Evolutionary conservation across 2,888 invertebrate species (phyloP).

Genomic region (Tetropium fuscum): DNA sequence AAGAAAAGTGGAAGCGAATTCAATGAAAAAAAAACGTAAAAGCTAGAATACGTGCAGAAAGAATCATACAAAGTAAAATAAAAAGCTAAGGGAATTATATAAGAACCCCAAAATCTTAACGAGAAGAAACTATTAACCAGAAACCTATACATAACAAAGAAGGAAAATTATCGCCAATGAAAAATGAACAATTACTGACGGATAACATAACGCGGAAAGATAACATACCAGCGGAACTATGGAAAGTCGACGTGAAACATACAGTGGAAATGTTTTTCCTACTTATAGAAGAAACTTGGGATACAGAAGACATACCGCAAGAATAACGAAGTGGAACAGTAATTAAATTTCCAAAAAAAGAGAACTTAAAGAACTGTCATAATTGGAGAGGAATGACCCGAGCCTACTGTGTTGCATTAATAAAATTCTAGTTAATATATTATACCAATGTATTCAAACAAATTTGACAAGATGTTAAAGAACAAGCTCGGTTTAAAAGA

Average conservation of each 20-base stretch:
- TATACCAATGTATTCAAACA: not conserved
- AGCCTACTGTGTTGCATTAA: not conserved
- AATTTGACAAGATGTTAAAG: not conserved
- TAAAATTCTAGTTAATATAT: not conserved
- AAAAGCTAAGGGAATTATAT: not conserved
- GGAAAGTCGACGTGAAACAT: not conserved
- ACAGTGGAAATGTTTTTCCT: not conserved
- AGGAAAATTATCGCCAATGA: too few species aligned
- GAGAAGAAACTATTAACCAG: not conserved
- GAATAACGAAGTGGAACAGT: not conserved
- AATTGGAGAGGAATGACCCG: not conserved
- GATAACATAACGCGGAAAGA: not conserved
- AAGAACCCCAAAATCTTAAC: not conserved
- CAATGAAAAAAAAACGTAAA: too few species aligned
- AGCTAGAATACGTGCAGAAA: not conserved
- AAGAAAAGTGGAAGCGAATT: too few species aligned
- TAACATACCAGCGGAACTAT: not conserved
- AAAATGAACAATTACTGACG: too few species aligned
- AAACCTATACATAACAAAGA: too few species aligned
- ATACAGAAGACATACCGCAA: not conserved
- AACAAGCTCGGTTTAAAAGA: not conserved
- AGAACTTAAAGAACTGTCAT: not conserved
- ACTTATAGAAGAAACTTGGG: not conserved
- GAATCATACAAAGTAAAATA: not conserved
- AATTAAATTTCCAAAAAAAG: not conserved